Conservation (phyloP, 23 tunicate species). For the Phallusia fumigata region DNA sequence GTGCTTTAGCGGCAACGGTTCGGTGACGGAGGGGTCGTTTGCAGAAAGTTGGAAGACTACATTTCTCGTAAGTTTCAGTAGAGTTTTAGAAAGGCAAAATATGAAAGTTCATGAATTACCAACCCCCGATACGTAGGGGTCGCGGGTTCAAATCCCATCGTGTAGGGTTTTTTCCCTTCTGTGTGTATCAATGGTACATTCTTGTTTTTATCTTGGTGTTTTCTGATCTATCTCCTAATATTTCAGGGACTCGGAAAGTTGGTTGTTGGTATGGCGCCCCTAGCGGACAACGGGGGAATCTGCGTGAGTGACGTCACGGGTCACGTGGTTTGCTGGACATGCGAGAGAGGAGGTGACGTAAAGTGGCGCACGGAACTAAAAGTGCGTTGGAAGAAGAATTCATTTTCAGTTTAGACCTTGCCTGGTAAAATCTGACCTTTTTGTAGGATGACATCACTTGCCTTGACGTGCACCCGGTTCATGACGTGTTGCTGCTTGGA, state of each 20-base stretch:
- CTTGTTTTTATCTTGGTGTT: too few species aligned
- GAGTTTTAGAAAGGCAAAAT: too few species aligned
- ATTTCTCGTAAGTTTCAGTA: background rate
- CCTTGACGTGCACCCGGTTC: background rate
- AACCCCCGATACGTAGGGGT: too few species aligned
- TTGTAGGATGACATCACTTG: background rate
- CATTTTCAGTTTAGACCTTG: too few species aligned
- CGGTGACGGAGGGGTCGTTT: background rate
- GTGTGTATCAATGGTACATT: too few species aligned
- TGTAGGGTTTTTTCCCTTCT: too few species aligned
- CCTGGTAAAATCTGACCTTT: too few species aligned
- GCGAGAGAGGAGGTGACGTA: background rate
- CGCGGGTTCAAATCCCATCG: too few species aligned
- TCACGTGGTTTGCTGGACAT: background rate
- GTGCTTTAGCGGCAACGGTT: slow-evolving; percentile 1
- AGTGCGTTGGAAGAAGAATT: too few species aligned
- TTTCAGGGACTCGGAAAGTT: background rate
- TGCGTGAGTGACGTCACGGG: slow-evolving; percentile 7
- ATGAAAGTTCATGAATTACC: too few species aligned
- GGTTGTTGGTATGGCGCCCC: background rate
- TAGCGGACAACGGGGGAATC: background rate
- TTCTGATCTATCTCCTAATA: too few species aligned
- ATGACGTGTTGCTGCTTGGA: background rate
- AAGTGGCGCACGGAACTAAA: background rate
- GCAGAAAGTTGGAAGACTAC: background rate